Evolutionary conservation across 2,113 vertebrate species (phyloP).

Genomic region (Pogonocichla stellata): DNA sequence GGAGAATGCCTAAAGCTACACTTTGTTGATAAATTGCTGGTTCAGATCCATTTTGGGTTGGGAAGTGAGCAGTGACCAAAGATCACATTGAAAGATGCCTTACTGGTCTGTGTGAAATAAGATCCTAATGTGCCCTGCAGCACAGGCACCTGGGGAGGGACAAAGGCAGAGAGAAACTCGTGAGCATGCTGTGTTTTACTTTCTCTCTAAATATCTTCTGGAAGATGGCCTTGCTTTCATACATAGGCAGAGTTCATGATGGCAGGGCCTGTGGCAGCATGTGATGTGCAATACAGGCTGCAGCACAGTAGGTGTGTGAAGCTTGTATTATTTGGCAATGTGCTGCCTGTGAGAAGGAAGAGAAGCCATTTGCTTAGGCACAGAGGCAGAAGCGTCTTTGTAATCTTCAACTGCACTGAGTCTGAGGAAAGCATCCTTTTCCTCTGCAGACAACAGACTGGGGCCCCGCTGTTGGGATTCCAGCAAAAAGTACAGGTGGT

Average conservation of each 20-base stretch:
- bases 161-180: background rate
- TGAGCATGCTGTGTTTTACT: background rate
- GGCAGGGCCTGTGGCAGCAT: background rate
- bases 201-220: background rate
- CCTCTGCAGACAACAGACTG: background rate
- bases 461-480: background rate
- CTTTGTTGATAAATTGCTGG: background rate
- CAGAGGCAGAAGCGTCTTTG: background rate
- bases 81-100: background rate
- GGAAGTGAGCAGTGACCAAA: background rate
- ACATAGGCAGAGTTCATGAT: background rate
- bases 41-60: background rate
- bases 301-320: background rate
- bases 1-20: background rate
- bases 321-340: background rate
- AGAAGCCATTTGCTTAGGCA: background rate
- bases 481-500: background rate
- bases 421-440: background rate
- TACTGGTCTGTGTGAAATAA: background rate
- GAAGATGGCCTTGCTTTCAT: background rate
- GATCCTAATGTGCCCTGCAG: background rate
- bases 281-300: background rate
- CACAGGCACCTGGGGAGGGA: rapidly evolving
- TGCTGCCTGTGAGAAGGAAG: background rate
- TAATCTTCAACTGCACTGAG: background rate